A percentile compares a stretch with the other conserved stretches of the same genome.
Evolutionary conservation across 2,113 vertebrate genomes (phyloP).

Genomic region (Tapirus terrestris): DNA sequence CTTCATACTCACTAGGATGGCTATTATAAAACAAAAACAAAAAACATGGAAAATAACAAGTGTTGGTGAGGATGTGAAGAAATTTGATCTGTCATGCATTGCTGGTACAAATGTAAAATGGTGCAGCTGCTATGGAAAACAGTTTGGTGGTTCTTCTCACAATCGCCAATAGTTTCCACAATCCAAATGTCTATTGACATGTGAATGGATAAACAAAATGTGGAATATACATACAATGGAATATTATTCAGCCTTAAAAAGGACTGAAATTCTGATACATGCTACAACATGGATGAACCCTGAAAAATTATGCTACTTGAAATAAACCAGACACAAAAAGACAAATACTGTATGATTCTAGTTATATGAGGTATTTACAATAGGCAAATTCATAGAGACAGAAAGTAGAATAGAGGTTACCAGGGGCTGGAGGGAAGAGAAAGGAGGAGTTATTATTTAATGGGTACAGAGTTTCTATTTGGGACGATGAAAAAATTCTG

Average conservation of each 20-base stretch:
- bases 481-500: not conserved
- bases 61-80: not conserved
- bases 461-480: not conserved
- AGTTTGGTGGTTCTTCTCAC: not conserved
- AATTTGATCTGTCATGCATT: not conserved
- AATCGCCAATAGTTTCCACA: not conserved
- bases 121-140: not conserved
- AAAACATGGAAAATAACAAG: not conserved
- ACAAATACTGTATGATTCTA: not conserved
- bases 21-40: slow-evolving; percentile 6
- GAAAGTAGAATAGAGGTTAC: not conserved
- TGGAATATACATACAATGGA: not conserved
- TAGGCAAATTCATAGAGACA: slow-evolving; percentile 9
- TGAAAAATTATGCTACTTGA: not conserved
- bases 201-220: not conserved
- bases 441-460: not conserved
- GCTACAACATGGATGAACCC: not conserved
- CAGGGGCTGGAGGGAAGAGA: not conserved
- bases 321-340: slow-evolving; percentile 14
- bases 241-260: slow-evolving; percentile 9
- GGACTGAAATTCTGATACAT: slow-evolving; percentile 22
- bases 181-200: not conserved
- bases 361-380: not conserved
- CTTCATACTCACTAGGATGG: not conserved
- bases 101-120: not conserved